These are phyloP conservation scores for Lapara coniferarum DNA, from an alignment of 2,888 invertebrate genomes.

Conservation along the genomic window DNA sequence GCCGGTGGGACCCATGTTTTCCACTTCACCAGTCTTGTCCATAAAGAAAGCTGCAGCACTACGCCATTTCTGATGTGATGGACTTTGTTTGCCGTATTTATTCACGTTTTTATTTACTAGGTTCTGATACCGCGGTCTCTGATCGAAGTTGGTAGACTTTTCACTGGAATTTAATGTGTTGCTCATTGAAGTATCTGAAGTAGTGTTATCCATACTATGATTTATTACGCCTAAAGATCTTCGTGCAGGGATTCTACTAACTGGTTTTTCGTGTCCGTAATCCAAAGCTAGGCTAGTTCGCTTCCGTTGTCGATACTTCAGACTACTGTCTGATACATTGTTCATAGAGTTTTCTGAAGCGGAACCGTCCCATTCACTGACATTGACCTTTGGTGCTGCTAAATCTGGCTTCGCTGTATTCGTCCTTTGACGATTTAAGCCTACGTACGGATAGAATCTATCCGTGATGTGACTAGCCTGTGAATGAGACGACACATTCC, in stretches of 20 bases:
- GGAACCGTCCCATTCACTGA: constrained; percentile 63
- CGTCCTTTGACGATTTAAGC: constrained; percentile 74
- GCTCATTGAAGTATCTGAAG: constrained; percentile 62
- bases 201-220: constrained; percentile 60
- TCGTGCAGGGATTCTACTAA: constrained; percentile 63
- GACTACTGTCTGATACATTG: constrained; percentile 56
- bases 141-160: constrained; percentile 55
- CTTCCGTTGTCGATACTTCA: constrained; percentile 67
- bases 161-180: constrained; percentile 57
- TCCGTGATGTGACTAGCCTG: constrained; percentile 69
- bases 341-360: constrained; percentile 59
- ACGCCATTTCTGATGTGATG: constrained; percentile 75
- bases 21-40: constrained; percentile 75
- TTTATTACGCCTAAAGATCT: constrained; percentile 66
- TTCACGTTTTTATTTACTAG: constrained; percentile 48
- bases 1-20: constrained; percentile 78
- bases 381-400: constrained; percentile 48
- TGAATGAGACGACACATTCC: constrained; percentile 82
- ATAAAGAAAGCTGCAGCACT: constrained; percentile 83
- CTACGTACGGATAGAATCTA: constrained; percentile 81
- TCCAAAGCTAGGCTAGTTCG: constrained; percentile 65
- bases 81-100: constrained; percentile 54
- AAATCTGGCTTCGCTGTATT: constrained; percentile 61
- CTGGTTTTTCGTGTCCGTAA: constrained; percentile 63
- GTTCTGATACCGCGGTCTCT: constrained; percentile 58